Evolutionary conservation across 2,113 vertebrate genomes (phyloP).

Genomic region (Mustela lutreola): DNA sequence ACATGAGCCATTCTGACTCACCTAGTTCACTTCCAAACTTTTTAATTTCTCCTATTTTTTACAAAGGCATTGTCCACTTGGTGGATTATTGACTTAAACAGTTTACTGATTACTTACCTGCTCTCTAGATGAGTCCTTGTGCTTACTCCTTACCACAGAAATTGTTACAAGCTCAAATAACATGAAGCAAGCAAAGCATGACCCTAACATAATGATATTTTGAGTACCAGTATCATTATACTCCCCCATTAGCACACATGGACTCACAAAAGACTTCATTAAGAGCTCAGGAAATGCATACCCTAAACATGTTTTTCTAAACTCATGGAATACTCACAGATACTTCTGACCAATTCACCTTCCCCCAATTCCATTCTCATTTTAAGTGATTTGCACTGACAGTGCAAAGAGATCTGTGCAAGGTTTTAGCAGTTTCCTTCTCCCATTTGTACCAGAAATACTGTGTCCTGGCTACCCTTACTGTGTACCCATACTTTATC

Average conservation of each 20-base stretch:
- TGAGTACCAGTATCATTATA: not conserved
- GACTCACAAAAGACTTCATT: not conserved
- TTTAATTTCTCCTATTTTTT: not conserved
- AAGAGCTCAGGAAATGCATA: slow-evolving; percentile 1
- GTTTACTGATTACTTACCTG: not conserved
- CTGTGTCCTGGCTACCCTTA: not conserved
- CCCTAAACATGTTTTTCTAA: not conserved
- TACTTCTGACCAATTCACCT: not conserved
- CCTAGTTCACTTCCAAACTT: not conserved
- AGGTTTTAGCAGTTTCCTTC: not conserved
- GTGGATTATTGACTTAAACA: not conserved
- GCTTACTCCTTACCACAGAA: not conserved
- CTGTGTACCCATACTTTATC: not conserved
- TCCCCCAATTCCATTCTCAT: not conserved
- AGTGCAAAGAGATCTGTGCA: not conserved
- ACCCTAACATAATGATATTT: slow-evolving; percentile 31
- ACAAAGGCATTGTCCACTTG: not conserved
- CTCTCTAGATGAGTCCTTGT: not conserved
- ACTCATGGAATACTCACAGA: not conserved
- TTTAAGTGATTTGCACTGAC: not conserved
- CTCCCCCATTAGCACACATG: not conserved
- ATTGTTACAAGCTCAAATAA: not conserved
- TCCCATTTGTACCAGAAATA: slow-evolving; percentile 39
- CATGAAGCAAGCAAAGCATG: not conserved
- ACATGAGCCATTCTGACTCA: not conserved